Evolutionary conservation across 1,140 invertebrate species (phyloP).

Genomic region (Drosophila suzukii): DNA sequence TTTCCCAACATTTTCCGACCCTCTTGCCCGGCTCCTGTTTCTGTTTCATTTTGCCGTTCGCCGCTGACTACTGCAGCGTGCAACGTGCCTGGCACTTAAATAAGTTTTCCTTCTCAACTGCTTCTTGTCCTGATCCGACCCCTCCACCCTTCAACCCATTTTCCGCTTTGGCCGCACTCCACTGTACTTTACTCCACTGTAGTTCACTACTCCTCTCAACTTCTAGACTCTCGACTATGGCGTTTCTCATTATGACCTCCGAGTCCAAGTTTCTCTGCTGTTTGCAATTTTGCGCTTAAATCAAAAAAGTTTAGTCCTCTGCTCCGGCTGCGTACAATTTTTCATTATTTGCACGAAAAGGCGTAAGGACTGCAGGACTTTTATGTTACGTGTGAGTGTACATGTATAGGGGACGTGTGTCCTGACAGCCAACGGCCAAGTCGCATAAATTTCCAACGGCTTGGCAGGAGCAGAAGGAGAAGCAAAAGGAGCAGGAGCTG

Average conservation of each 20-base stretch:
- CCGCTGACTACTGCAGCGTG: conserved; percentile 65
- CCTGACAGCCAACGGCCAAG: conserved; percentile 36
- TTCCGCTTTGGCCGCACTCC: conserved; percentile 1
- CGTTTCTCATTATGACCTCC: conserved; percentile 68
- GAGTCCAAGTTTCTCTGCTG: conserved; percentile 51
- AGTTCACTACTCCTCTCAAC: neutral
- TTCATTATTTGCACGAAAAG: conserved; percentile 68
- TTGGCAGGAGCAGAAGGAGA: conserved; percentile 27
- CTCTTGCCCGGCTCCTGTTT: conserved; percentile 10
- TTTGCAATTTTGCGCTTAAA: conserved; percentile 66
- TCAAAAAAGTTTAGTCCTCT: conserved; percentile 60
- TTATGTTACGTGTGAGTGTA: conserved; percentile 14
- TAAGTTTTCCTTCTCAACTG: conserved; percentile 69
- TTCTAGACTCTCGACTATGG: conserved; percentile 39
- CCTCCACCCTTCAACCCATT: neutral
- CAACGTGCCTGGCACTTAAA: conserved; percentile 81
- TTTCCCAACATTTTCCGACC: conserved; percentile 2
- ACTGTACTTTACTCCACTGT: conserved; percentile 8
- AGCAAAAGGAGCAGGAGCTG: conserved; percentile 2
- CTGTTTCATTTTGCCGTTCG: conserved; percentile 38
- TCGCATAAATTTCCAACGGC: conserved; percentile 58
- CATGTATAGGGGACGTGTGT: conserved; percentile 21
- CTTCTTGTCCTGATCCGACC: neutral
- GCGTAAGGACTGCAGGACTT: conserved; percentile 41
- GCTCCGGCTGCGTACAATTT: conserved; percentile 60